Conservation (phyloP, 1,140 invertebrate genomes). For the Plodia interpunctella region DNA sequence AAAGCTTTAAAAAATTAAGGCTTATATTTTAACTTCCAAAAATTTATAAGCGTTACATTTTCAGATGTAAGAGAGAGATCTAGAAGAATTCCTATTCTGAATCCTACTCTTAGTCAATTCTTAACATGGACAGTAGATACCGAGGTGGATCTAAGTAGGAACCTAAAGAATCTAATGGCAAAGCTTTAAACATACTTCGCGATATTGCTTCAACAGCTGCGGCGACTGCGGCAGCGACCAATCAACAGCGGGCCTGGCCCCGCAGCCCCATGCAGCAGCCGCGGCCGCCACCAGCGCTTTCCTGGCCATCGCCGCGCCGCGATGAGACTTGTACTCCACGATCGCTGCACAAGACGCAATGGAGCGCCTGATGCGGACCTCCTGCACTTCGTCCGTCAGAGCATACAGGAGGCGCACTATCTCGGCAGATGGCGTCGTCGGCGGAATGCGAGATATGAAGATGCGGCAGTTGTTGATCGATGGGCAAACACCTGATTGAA, state of each 20-base stretch:
- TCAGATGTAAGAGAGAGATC: too few species aligned
- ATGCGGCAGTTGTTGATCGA: constrained; percentile 71
- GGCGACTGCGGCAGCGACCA: constrained; percentile 67
- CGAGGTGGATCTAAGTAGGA: too few species aligned
- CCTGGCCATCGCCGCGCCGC: constrained; percentile 64
- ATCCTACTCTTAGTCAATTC: too few species aligned
- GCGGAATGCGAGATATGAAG: constrained; percentile 64
- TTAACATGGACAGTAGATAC: too few species aligned
- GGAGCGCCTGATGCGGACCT: constrained; percentile 60
- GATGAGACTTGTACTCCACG: constrained; percentile 66
- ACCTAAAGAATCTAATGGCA: too few species aligned
- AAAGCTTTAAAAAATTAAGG: too few species aligned
- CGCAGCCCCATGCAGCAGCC: constrained; percentile 57
- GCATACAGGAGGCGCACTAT: constrained; percentile 63
- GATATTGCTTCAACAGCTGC: constrained; percentile 60
- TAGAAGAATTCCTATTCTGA: too few species aligned
- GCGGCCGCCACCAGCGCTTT: constrained; percentile 63
- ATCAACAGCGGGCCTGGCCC: constrained; percentile 59
- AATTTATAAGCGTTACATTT: too few species aligned
- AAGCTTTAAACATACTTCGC: constrained; percentile 41
- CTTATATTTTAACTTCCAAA: too few species aligned
- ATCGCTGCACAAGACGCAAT: constrained; percentile 56
- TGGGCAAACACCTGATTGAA: constrained; percentile 53
- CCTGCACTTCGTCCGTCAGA: constrained; percentile 64
- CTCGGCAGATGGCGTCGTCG: constrained; percentile 54